Conservation (phyloP, 2,113 vertebrate species). For the Lutjanus erythropterus region DNA sequence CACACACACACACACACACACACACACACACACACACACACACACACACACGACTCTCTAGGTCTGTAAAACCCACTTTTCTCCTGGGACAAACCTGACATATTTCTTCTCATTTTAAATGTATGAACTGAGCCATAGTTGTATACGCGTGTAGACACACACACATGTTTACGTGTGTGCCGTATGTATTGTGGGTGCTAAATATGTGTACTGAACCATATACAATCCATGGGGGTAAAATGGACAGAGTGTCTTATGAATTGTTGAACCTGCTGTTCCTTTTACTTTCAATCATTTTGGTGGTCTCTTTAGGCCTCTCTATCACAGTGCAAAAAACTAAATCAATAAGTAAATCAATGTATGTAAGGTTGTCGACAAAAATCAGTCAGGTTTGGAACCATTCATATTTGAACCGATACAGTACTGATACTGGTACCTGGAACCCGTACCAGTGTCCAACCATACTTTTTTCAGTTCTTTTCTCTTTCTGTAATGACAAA, state of each 20-base stretch:
- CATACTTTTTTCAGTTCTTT: no score
- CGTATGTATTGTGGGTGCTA: constrained; percentile 17
- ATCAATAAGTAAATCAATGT: neutral
- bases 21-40: constrained; percentile 1
- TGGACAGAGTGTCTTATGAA: no score
- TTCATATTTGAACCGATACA: no score
- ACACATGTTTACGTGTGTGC: neutral
- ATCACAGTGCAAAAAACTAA: neutral
- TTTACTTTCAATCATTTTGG: neutral
- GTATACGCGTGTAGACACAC: constrained; percentile 3
- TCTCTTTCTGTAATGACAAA: no score
- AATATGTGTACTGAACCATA: constrained; percentile 1
- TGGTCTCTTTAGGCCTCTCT: neutral
- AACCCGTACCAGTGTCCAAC: no score
- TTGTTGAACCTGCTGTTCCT: no score
- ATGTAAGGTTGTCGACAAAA: neutral
- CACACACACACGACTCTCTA: neutral
- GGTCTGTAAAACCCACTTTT: constrained; percentile 25
- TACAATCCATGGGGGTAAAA: neutral
- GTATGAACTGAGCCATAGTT: constrained; percentile 54
- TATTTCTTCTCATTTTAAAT: constrained; percentile 64
- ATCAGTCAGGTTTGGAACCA: no score
- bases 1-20: neutral
- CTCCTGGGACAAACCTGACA: constrained; percentile 54
- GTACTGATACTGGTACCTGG: no score